phyloP scores from a whole-genome alignment of 2,113 vertebrate genomes.

The Phaethornis superciliosus region DNA sequence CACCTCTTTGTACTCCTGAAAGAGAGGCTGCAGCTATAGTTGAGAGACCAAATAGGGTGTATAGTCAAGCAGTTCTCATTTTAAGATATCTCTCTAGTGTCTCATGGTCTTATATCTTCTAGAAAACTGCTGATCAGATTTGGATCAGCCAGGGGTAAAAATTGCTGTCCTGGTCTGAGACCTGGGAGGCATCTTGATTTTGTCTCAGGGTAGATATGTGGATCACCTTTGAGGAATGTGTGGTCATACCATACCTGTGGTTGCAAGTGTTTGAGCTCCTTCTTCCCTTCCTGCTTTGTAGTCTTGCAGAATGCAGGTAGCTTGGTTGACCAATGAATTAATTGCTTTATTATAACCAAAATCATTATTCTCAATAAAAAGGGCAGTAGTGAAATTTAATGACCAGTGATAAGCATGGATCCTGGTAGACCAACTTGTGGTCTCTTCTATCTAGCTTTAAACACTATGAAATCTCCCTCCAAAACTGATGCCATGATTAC shows the following conservation, averaged over 20 bases:
- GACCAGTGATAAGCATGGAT: background rate
- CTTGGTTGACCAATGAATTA: background rate
- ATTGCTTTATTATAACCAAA: background rate
- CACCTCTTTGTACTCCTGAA: background rate
- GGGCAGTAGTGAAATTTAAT: background rate
- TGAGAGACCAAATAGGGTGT: background rate
- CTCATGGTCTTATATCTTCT: background rate
- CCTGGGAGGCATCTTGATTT: background rate
- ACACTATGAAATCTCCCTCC: slow-evolving; percentile 13
- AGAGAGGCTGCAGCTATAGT: background rate
- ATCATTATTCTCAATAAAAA: background rate
- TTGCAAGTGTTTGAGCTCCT: background rate
- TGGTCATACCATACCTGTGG: background rate
- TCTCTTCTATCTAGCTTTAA: slow-evolving; percentile 16
- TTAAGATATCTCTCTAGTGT: background rate
- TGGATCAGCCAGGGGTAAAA: background rate
- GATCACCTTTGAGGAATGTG: background rate
- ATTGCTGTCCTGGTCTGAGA: background rate
- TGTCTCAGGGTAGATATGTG: background rate
- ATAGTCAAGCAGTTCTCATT: background rate
- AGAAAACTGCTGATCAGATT: background rate
- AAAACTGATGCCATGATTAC: slow-evolving; percentile 23
- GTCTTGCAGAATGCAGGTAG: background rate
- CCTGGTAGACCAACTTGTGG: background rate
- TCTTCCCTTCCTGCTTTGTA: background rate